Base-by-base conservation (phyloP, 2,797 vertebrate genomes). In the Clarias platycephalus region DNA sequence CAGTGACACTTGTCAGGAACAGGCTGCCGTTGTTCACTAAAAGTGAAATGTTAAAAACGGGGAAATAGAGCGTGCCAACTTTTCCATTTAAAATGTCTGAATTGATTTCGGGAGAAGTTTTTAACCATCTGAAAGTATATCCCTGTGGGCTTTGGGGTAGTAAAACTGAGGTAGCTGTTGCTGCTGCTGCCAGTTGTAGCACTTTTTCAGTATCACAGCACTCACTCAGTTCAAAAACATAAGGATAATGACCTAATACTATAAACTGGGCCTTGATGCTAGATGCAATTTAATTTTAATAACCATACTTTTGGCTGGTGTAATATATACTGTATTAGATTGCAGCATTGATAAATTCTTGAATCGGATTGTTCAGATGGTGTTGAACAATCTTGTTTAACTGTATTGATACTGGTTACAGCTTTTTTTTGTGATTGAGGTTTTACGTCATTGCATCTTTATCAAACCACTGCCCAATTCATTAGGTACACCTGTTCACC, bases 71-170 rank as follows among this genome's bases (percentile, higher is more conserved):
- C 68, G 71, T 57, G 81, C 84, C 87, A 85, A 86, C 66, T 85
- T 8, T 90, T 91, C 91, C 92, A 94, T 91, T 85, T 85, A 92
- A 93, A 92, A 91, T 86, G 84, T 88, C 91, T 85, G 71, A 84
- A 90, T 87, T 88, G 89, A 89, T 92, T 92, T 90, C 88, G 85
- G 90, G 89, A 91, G 89, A 89, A 90, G 84, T 92, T 91, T 92
- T 91, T 90, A 91, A 91, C 89, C 89, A 89, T 91, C 88, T 86
- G 85, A 37, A 77, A 82, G 82, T 83, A 90, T 81, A 88, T 91
- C 91, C 90, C 92, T 86, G 85, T 83, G 90, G 91, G 87, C 81
- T 85, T 89, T 88, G 81, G 81, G 85, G 85, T 86, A 84, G 89
- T 92, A 90, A 93, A 93, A 82, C 78, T 76, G 86, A 90, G 87